A percentile compares a stretch with the other conserved stretches of the same genome.
These are phyloP conservation scores for Eucriotettix oculatus DNA, from an alignment of 2,888 invertebrate genomes.

Conservation along the genomic window DNA sequence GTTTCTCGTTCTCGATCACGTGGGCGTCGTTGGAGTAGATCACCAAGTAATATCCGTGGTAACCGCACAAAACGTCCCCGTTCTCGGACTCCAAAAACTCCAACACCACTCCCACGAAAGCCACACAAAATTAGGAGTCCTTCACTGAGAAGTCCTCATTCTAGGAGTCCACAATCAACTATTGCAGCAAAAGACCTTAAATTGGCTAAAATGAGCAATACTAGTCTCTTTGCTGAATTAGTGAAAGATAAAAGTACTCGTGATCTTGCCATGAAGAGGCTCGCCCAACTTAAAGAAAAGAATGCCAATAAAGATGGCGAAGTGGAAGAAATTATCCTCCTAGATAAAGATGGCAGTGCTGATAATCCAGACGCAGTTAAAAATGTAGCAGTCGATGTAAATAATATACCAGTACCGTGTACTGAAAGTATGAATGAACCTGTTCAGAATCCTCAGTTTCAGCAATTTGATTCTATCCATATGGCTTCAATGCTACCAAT, in stretches of 20 bases:
- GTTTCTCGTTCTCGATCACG: conserved; percentile 3
- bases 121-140: conserved; percentile 5
- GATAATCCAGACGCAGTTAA: conserved; percentile 9
- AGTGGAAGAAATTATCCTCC: conserved; percentile 8
- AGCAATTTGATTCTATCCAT: neutral
- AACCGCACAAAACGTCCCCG: conserved; percentile 3
- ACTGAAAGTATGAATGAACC: neutral
- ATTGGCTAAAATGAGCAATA: conserved; percentile 65
- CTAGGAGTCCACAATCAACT: conserved; percentile 5
- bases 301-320: conserved; percentile 32
- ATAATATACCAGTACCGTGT: conserved; percentile 21
- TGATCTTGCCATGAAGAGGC: conserved; percentile 44
- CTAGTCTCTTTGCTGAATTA: conserved; percentile 76
- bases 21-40: conserved; percentile 1
- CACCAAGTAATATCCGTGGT: conserved; percentile 6
- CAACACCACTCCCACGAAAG: conserved; percentile 13
- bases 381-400: conserved; percentile 16
- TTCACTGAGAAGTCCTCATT: conserved; percentile 8
- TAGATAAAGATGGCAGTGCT: neutral
- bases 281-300: conserved; percentile 51
- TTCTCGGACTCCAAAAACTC: conserved; percentile 13
- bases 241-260: conserved; percentile 73
- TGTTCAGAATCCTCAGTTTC: neutral
- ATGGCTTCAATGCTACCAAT: conserved; percentile 2
- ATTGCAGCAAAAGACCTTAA: conserved; percentile 4